A percentile compares a stretch with the other conserved stretches of the same genome.
phyloP scores from a whole-genome alignment of 2,888 invertebrate genomes.

The Caenorhabditis sp. region DNA sequence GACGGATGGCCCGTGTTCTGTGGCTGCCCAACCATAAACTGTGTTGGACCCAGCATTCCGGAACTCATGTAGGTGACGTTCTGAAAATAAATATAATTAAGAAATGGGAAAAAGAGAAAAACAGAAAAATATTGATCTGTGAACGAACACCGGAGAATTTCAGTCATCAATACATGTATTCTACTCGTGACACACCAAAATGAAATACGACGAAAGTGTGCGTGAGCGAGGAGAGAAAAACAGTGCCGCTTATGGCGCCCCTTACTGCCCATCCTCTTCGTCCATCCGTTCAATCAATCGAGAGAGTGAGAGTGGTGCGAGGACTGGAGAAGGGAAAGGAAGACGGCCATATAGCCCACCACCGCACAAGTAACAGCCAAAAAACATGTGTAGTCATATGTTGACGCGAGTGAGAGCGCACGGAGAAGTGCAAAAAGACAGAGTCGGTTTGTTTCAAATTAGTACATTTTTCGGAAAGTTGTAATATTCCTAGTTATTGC shows the following conservation, averaged over 20 bases:
- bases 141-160: conserved; percentile 14
- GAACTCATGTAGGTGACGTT: conserved; percentile 57
- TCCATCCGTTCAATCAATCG: conserved; percentile 58
- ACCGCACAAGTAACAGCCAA: conserved; percentile 47
- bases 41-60: conserved; percentile 50
- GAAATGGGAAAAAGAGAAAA: not conserved
- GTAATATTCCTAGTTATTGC: no score
- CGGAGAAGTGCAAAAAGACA: conserved; percentile 13
- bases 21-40: conserved; percentile 30
- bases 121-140: not conserved
- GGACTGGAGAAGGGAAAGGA: conserved; percentile 35
- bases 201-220: conserved; percentile 49
- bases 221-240: conserved; percentile 43
- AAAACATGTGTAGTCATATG: conserved; percentile 48
- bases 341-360: conserved; percentile 48
- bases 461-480: no score
- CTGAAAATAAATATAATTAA: conserved; percentile 31
- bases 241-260: conserved; percentile 61
- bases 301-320: conserved; percentile 43
- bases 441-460: no score
- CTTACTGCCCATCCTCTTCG: conserved; percentile 36
- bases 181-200: conserved; percentile 52
- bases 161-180: conserved; percentile 35
- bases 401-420: conserved; percentile 17
- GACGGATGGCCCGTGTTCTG: conserved; percentile 36